A percentile compares a stretch with the other conserved stretches of the same genome.
These are phyloP conservation scores for Arctia plantaginis DNA, from an alignment of 2,888 invertebrate species.

Conservation along the genomic window DNA sequence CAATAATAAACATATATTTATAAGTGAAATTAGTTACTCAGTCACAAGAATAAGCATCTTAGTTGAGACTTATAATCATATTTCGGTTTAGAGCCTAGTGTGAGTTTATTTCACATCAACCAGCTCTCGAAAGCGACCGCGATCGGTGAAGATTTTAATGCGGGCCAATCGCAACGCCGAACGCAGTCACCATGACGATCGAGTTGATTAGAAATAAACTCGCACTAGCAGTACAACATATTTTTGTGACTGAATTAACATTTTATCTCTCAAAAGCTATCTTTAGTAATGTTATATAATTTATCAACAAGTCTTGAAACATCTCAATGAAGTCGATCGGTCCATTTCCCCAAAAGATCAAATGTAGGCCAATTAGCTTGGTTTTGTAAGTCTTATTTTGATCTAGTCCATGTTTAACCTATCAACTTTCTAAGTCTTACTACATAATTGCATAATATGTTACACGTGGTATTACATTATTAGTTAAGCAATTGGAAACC, in stretches of 20 bases:
- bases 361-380: neutral
- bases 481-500: neutral
- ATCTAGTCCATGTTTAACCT: no score
- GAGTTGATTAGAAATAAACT: neutral
- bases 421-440: neutral
- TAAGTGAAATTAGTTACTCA: neutral
- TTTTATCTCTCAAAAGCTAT: neutral
- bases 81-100: neutral
- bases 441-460: neutral
- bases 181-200: no score
- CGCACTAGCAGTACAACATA: neutral
- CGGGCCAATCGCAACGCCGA: no score
- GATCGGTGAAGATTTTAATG: no score
- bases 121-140: no score
- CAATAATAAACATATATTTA: constrained; percentile 5
- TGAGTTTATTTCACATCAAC: neutral
- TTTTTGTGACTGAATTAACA: constrained; percentile 5
- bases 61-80: neutral
- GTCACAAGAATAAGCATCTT: neutral
- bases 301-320: neutral
- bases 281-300: neutral
- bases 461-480: neutral
- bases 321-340: neutral
- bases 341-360: neutral
- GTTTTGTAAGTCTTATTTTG: neutral